Evolutionary conservation across 2,797 vertebrate species (phyloP).

Genomic region (Megaceryle alcyon): DNA sequence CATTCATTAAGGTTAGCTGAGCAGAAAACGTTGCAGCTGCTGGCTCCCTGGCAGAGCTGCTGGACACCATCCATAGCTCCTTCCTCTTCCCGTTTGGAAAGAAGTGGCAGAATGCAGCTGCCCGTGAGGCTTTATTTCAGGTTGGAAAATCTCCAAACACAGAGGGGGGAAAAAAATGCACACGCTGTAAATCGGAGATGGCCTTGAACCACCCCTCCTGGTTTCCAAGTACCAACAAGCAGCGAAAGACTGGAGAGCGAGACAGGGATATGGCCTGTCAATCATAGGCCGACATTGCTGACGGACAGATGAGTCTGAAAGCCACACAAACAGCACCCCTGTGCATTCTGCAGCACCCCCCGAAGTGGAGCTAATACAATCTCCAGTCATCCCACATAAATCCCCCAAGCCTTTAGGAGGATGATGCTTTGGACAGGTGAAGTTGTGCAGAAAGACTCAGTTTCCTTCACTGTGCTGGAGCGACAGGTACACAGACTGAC

Average conservation of each 20-base stretch:
- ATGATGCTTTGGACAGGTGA: background rate
- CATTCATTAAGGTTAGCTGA: background rate
- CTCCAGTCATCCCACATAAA: background rate
- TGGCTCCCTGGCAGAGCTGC: background rate
- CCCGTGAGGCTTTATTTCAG: background rate
- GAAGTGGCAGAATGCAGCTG: constrained; percentile 16
- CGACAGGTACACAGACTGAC: background rate
- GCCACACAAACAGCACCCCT: accelerated
- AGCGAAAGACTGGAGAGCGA: background rate
- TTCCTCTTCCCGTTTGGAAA: background rate
- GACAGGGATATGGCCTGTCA: background rate
- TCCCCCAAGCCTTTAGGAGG: background rate
- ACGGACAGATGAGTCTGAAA: accelerated
- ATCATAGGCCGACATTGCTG: accelerated
- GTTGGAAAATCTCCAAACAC: background rate
- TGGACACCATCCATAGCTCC: constrained; percentile 9
- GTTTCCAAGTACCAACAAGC: background rate
- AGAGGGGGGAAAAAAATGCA: background rate
- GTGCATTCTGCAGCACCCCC: accelerated
- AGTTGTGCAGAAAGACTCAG: background rate
- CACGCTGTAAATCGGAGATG: background rate
- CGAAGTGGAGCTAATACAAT: background rate
- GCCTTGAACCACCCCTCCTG: background rate
- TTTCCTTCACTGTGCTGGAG: background rate
- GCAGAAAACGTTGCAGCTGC: constrained; percentile 19